Conservation (phyloP, 92 coral and sea anemone genomes). For the Bergia puertoricense region DNA sequence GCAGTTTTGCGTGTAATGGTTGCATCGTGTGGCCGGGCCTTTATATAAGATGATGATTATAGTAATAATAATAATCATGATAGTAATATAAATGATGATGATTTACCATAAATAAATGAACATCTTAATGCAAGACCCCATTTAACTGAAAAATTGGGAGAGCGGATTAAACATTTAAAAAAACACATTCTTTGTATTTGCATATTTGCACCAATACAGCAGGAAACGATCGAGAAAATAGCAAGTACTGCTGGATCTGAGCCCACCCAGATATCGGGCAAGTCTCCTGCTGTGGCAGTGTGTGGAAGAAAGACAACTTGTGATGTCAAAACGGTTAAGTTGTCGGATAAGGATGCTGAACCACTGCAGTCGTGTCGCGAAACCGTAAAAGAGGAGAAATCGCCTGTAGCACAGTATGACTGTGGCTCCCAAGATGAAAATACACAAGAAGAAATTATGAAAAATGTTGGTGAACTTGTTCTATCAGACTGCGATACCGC, state of each 20-base stretch:
- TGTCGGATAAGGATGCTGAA: neutral
- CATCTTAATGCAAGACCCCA: too few species aligned
- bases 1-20: too few species aligned
- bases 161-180: too few species aligned
- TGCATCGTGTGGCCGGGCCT: too few species aligned
- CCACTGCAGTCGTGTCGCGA: neutral
- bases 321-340: neutral
- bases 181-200: neutral
- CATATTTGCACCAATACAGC: neutral
- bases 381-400: neutral
- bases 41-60: too few species aligned
- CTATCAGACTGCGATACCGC: neutral
- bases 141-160: too few species aligned
- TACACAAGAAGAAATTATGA: neutral
- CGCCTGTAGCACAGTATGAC: neutral
- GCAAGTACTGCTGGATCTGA: constrained; percentile 29
- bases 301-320: constrained; percentile 5
- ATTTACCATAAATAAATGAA: too few species aligned
- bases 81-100: too few species aligned
- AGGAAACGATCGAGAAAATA: neutral
- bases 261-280: constrained; percentile 7
- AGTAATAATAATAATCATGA: too few species aligned
- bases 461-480: neutral
- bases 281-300: constrained; percentile 30
- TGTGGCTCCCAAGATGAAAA: neutral